These are phyloP conservation scores for Porites evermanni DNA, from an alignment of 92 coral and sea anemone genomes.

Conservation along the genomic window DNA sequence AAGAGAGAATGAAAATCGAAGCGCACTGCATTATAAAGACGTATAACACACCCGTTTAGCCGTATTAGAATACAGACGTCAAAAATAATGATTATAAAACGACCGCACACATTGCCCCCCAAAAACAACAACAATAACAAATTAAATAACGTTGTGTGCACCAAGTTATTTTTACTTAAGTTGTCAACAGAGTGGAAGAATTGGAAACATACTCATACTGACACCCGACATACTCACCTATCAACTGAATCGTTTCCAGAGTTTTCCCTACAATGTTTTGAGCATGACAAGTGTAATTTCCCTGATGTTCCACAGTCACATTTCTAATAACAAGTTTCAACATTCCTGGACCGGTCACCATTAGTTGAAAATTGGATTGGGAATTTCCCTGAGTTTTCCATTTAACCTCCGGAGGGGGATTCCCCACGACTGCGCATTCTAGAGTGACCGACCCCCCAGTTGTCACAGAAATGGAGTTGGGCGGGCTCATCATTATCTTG, in stretches of 20 bases:
- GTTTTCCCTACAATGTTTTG: slow-evolving; percentile 63
- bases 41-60: too few relatives aligned
- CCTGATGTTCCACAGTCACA: slow-evolving; percentile 61
- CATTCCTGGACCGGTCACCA: slow-evolving; percentile 58
- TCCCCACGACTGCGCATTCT: slow-evolving; percentile 77
- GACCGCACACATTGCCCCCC: too few relatives aligned
- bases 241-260: slow-evolving; percentile 33
- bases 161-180: too few relatives aligned
- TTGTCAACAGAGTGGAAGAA: too few relatives aligned
- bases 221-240: too few relatives aligned
- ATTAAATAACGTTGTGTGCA: too few relatives aligned
- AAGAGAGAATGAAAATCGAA: too few relatives aligned
- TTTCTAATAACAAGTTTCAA: slow-evolving; percentile 68
- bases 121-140: too few relatives aligned
- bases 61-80: too few relatives aligned
- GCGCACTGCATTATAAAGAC: too few relatives aligned
- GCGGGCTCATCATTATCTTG: slow-evolving; percentile 71
- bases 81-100: too few relatives aligned
- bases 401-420: slow-evolving; percentile 72
- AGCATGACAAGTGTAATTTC: slow-evolving; percentile 76
- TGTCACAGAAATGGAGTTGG: slow-evolving; percentile 71
- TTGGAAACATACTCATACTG: too few relatives aligned
- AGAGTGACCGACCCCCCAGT: slow-evolving; percentile 76
- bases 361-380: slow-evolving; percentile 47
- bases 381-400: slow-evolving; percentile 65